Evolutionary conservation across 2,888 invertebrate species (phyloP).

Genomic region (Hirtodrosophila cameraria): DNA sequence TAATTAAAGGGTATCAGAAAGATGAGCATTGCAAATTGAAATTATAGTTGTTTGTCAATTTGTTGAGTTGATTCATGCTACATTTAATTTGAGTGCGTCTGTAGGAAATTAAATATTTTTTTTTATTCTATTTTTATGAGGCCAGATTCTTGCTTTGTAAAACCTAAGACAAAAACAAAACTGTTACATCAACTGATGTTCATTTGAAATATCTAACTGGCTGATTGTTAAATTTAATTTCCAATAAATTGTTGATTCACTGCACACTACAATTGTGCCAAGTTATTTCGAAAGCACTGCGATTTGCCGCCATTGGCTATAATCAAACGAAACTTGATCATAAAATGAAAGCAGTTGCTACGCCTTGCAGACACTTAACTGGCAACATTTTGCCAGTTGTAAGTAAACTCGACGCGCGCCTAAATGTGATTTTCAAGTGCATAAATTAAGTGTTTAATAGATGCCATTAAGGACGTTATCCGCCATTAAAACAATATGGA

Average conservation of each 20-base stretch:
- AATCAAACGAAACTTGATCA: constrained; percentile 38
- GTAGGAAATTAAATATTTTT: constrained; percentile 19
- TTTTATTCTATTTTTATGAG: constrained; percentile 7
- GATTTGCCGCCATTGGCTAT: constrained; percentile 11
- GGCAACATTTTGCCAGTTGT: constrained; percentile 17
- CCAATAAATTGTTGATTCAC: constrained; percentile 26
- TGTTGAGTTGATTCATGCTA: constrained; percentile 30
- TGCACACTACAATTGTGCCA: constrained; percentile 9
- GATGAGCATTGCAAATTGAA: not conserved
- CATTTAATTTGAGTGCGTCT: constrained; percentile 41
- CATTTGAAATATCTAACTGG: not conserved
- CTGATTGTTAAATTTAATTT: constrained; percentile 33
- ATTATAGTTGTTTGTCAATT: constrained; percentile 9
- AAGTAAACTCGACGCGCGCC: constrained; percentile 20
- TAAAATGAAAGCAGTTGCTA: constrained; percentile 33
- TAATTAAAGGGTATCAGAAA: constrained; percentile 1
- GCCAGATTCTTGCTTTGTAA: not conserved
- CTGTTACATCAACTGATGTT: not conserved
- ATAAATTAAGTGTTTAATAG: constrained; percentile 77
- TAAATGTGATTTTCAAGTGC: constrained; percentile 72
- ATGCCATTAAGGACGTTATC: constrained; percentile 73
- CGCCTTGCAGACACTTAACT: constrained; percentile 21
- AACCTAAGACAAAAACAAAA: not conserved
- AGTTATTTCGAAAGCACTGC: constrained; percentile 1
- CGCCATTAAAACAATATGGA: constrained; percentile 76